Base-by-base conservation (phyloP, 1,140 invertebrate genomes). In the Luehdorfia chinensis region DNA sequence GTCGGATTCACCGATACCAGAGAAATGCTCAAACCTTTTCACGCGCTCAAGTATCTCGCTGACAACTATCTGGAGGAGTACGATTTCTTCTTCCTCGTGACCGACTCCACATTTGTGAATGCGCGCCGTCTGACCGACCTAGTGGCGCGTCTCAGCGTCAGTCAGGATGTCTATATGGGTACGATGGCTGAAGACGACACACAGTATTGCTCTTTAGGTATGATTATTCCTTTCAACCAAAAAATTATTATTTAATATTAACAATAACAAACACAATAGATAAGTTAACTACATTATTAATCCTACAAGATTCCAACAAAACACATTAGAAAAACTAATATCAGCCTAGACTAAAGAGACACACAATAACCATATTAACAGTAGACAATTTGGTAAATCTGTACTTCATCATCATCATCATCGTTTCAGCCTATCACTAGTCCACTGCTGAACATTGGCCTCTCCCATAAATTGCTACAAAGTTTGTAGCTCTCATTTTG, bases 81-180 rank as follows among this genome's bases (percentile, higher is more conserved):
- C 86, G 95, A 98, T 83, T 98, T 94, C 78, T 97, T 96, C 80
- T 94, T 96, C 68, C 87, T 98, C 15, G 90, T 94, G 1, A 93
- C 93, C 15, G 96, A 98, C 81, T 90, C 89, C 6, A 93, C 91
- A 4, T 97, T 94, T 71, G 86, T 97, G 9, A 93, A 96, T 75
- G 93, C 91, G 0, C 89, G 92, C 44, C 90, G 89, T 59, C 72
- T 97, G 8, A 87, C 89, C 43, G 84, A 92, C 11, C 76, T 95
- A 30, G 90, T 95, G 2, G 90, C 90, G 45, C 90, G 91, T 62
- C 92, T 97, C 50, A 96, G 94, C 73, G 92, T 97, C 25, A 94
- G 92, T 62, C 89, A 93, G 71, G 91, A 96, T 77, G 89, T 97
- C 11, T 93, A 96, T 71, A 87, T 94, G 80, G 95, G 95, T 2